phyloP scores from a whole-genome alignment of 1,140 invertebrate species.

The Agrypnia vestita region DNA sequence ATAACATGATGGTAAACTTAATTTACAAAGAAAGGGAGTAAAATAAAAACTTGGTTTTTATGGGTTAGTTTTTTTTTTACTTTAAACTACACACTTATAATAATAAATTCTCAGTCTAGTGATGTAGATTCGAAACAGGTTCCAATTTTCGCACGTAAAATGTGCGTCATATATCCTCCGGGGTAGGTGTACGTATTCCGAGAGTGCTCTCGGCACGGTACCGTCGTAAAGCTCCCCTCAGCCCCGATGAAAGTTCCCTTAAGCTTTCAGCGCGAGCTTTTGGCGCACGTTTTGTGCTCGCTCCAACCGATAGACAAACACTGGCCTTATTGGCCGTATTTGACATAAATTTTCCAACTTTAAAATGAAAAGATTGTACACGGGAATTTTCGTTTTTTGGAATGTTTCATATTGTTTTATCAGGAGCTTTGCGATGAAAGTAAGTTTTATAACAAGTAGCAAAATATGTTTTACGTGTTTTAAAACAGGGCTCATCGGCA shows the following conservation, averaged over 20 bases:
- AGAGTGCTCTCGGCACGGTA: constrained; percentile 21
- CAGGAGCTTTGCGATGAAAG: no score
- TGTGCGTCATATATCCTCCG: neutral
- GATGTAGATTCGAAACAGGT: constrained; percentile 6
- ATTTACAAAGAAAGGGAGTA: no score
- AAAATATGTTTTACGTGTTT: no score
- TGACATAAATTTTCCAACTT: constrained; percentile 25
- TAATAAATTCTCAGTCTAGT: no score
- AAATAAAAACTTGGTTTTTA: no score
- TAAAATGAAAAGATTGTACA: constrained; percentile 19
- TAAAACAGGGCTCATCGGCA: no score
- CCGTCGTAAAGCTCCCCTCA: constrained; percentile 29
- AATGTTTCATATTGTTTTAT: no score
- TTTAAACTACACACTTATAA: no score
- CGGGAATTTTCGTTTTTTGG: neutral
- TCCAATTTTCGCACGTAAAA: constrained; percentile 12
- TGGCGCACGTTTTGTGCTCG: constrained; percentile 21
- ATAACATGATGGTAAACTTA: no score
- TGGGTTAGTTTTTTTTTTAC: no score
- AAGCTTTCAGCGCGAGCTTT: constrained; percentile 41
- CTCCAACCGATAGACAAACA: constrained; percentile 28
- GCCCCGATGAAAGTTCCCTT: constrained; percentile 11
- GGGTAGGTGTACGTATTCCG: neutral
- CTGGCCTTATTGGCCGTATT: constrained; percentile 32
- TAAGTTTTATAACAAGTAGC: no score